phyloP scores from a whole-genome alignment of 2,797 vertebrate species.

The Euthynnus affinis region DNA sequence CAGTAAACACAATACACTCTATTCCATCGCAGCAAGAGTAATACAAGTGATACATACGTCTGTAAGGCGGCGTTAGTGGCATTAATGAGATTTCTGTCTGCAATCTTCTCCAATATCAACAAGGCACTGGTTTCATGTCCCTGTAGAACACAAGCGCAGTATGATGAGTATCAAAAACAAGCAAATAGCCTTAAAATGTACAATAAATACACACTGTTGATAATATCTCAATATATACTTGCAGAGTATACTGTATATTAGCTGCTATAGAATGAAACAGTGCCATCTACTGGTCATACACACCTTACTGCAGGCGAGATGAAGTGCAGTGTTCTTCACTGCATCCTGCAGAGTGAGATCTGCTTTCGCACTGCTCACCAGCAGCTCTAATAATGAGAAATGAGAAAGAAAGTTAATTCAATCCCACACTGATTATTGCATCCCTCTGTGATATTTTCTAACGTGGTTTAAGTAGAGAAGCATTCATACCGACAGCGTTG shows the following conservation, averaged over 20 bases:
- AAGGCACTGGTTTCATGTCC: slow-evolving; percentile 99
- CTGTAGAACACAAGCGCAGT: slow-evolving; percentile 76
- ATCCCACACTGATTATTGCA: not conserved
- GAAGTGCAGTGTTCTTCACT: slow-evolving; percentile 96
- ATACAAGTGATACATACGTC: slow-evolving; percentile 89
- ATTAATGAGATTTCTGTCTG: slow-evolving; percentile 98
- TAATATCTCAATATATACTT: not conserved
- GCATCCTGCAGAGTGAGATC: slow-evolving; percentile 96
- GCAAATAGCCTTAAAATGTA: not conserved
- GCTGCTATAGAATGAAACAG: slow-evolving; percentile 31
- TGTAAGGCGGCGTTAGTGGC: slow-evolving; percentile 98
- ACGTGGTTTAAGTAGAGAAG: not conserved
- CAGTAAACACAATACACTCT: not conserved
- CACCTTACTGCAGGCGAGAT: slow-evolving; percentile 98
- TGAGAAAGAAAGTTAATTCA: not conserved
- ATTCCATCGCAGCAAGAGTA: not conserved
- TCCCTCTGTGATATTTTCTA: not conserved
- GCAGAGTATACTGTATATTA: not conserved
- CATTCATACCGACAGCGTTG: slow-evolving; percentile 92
- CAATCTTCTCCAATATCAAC: slow-evolving; percentile 99
- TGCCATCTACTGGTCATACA: slow-evolving; percentile 62
- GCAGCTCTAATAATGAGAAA: slow-evolving; percentile 87
- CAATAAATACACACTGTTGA: not conserved
- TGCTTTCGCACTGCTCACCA: slow-evolving; percentile 97
- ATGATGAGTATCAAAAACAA: not conserved